These are phyloP conservation scores for Rhipidura dahli DNA, from an alignment of 2,113 vertebrate species.

Conservation along the genomic window DNA sequence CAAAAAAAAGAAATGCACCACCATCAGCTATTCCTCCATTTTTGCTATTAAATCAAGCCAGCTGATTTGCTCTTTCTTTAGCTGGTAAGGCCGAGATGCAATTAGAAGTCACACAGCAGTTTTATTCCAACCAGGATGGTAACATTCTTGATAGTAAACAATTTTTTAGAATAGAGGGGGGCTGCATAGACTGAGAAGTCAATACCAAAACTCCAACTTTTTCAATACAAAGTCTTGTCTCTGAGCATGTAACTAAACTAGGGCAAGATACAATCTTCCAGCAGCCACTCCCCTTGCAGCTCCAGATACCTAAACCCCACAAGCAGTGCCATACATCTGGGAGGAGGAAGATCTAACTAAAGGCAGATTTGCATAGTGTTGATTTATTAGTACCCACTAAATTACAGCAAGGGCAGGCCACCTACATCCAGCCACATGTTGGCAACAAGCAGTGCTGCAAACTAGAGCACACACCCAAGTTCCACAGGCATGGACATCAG, in stretches of 20 bases:
- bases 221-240: not conserved
- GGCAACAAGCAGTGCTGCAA: not conserved
- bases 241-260: not conserved
- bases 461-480: not conserved
- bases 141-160: not conserved
- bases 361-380: not conserved
- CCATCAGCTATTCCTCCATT: not conserved
- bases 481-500: not conserved
- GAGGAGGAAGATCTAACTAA: not conserved
- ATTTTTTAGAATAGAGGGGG: not conserved
- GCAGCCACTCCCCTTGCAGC: not conserved
- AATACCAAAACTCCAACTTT: not conserved
- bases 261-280: not conserved
- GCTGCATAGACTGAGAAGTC: not conserved
- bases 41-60: not conserved
- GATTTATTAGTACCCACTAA: not conserved
- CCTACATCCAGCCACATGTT: not conserved
- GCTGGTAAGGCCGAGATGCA: not conserved
- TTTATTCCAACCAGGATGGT: not conserved
- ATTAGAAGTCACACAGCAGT: not conserved
- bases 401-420: not conserved
- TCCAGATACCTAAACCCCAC: not conserved
- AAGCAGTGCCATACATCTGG: not conserved
- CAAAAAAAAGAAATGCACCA: not conserved
- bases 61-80: not conserved